These are phyloP conservation scores for Hypotaenidia okinawae DNA, from an alignment of 2,797 vertebrate species.

Conservation along the genomic window DNA sequence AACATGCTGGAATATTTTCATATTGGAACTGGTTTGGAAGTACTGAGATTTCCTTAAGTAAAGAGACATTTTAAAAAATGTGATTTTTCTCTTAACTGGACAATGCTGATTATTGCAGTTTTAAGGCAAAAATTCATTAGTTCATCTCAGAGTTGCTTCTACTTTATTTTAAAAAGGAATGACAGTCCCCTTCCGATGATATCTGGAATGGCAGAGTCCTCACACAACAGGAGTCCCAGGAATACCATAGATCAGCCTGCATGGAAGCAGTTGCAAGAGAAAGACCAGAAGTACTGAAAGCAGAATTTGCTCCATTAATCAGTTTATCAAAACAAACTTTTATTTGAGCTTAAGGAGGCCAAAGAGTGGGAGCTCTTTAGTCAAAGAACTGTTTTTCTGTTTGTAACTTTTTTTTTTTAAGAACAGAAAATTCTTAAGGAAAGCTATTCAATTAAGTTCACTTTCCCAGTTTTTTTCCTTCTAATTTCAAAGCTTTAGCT, in stretches of 20 bases:
- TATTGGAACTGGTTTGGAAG: neutral
- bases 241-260: neutral
- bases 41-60: neutral
- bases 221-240: neutral
- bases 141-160: neutral
- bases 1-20: neutral
- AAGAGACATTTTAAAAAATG: neutral
- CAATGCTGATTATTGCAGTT: neutral
- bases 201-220: neutral
- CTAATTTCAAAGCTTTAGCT: slow-evolving; percentile 14
- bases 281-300: neutral
- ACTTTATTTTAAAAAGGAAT: neutral
- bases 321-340: slow-evolving; percentile 41
- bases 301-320: neutral
- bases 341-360: neutral
- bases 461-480: neutral
- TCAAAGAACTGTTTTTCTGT: neutral
- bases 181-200: neutral
- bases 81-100: neutral
- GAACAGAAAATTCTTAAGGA: too few species aligned
- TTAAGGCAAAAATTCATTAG: neutral
- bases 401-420: neutral
- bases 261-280: neutral
- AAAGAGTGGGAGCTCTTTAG: neutral
- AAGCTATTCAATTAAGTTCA: neutral